Percentiles rank a stretch among this genome's conserved stretches.
Evolutionary conservation across 2,888 invertebrate species (phyloP).

Genomic region (Drosophila helvetica): DNA sequence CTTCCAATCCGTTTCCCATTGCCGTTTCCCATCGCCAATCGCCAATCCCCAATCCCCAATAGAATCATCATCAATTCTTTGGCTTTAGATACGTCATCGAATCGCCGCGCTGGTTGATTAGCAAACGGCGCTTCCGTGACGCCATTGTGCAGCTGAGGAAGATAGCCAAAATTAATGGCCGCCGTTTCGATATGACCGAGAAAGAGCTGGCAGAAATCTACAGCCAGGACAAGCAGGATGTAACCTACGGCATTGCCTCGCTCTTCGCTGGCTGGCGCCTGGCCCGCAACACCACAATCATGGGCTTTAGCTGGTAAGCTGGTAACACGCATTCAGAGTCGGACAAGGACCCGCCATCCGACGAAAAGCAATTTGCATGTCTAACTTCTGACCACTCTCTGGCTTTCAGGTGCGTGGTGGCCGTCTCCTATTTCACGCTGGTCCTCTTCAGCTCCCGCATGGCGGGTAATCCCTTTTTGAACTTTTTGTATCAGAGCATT

Average conservation of each 20-base stretch:
- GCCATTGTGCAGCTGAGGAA: slow-evolving; percentile 85
- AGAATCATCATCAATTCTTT: slow-evolving; percentile 20
- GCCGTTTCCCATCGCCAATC: not conserved
- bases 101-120: slow-evolving; percentile 88
- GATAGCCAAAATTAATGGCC: slow-evolving; percentile 86
- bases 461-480: slow-evolving; percentile 87
- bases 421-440: slow-evolving; percentile 85
- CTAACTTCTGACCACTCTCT: slow-evolving; percentile 55
- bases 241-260: slow-evolving; percentile 85
- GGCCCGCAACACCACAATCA: slow-evolving; percentile 85
- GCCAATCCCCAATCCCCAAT: not conserved
- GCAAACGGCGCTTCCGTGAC: slow-evolving; percentile 84
- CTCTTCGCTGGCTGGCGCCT: slow-evolving; percentile 86
- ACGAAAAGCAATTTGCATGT: slow-evolving; percentile 68
- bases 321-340: not conserved
- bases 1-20: slow-evolving; percentile 25
- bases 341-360: not conserved
- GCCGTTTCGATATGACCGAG: slow-evolving; percentile 82
- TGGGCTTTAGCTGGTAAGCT: slow-evolving; percentile 85
- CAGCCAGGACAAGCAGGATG: slow-evolving; percentile 79
- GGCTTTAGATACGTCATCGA: slow-evolving; percentile 86
- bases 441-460: slow-evolving; percentile 85
- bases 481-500: slow-evolving; percentile 87
- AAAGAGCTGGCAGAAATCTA: slow-evolving; percentile 84
- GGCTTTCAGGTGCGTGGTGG: slow-evolving; percentile 84